These are phyloP conservation scores for Cassiopea xamachana DNA, from an alignment of 30 jellyfish, hydroid and myxozoan genomes.

Conservation along the genomic window DNA sequence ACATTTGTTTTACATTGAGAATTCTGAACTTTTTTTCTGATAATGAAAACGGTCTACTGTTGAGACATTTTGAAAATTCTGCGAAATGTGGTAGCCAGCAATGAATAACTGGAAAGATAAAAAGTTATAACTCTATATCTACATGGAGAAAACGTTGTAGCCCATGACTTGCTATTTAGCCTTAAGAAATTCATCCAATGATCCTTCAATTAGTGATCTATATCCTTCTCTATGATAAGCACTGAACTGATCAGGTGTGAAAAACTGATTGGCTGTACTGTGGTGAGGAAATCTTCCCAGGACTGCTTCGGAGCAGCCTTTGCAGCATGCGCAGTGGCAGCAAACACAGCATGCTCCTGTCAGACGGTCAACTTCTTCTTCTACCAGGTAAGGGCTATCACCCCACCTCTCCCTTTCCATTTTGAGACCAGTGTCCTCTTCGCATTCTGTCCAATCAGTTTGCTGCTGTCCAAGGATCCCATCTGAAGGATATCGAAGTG, in stretches of 20 bases:
- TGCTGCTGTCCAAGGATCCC: conserved; percentile 13
- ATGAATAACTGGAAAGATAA: too few relatives aligned
- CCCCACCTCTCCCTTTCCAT: conserved; percentile 74
- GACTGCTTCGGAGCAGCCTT: conserved; percentile 59
- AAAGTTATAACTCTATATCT: too few relatives aligned
- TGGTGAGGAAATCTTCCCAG: conserved; percentile 81
- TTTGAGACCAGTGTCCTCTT: conserved; percentile 42
- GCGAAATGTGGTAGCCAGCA: too few relatives aligned
- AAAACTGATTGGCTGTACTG: conserved; percentile 80
- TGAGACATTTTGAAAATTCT: too few relatives aligned
- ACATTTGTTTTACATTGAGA: too few relatives aligned
- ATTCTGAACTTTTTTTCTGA: too few relatives aligned
- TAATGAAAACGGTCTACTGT: too few relatives aligned
- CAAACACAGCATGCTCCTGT: conserved; percentile 71
- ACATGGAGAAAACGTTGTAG: not conserved
- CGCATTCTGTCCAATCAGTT: conserved; percentile 49
- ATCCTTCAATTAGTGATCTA: conserved; percentile 68
- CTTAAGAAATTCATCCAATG: conserved; percentile 12
- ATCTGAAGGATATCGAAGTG: conserved; percentile 72
- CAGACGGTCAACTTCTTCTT: conserved; percentile 58
- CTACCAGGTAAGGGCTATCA: conserved; percentile 44
- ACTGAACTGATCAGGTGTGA: conserved; percentile 77
- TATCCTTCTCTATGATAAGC: conserved; percentile 86
- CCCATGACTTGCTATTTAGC: not conserved
- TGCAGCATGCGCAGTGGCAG: conserved; percentile 66